A percentile compares a stretch with the other conserved stretches of the same genome.
Evolutionary conservation across 1,140 invertebrate species (phyloP).

Genomic region (Elymnias hypermnestra): DNA sequence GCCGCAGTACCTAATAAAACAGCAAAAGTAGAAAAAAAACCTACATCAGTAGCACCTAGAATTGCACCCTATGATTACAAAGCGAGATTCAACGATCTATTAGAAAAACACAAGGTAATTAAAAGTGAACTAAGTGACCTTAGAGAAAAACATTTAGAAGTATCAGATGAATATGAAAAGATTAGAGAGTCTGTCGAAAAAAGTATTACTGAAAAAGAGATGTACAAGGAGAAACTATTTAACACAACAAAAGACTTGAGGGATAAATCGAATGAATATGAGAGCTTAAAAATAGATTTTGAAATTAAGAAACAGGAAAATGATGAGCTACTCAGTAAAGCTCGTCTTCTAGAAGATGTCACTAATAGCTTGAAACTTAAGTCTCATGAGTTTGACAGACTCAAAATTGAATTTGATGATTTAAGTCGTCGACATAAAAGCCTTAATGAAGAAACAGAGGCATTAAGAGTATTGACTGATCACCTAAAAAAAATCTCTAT

Average conservation of each 20-base stretch:
- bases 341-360: slow-evolving; percentile 53
- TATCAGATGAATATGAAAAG: slow-evolving; percentile 73
- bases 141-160: slow-evolving; percentile 72
- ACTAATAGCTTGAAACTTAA: slow-evolving; percentile 58
- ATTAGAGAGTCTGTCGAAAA: slow-evolving; percentile 53
- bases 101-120: slow-evolving; percentile 77
- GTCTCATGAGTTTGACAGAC: slow-evolving; percentile 45
- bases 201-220: slow-evolving; percentile 40
- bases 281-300: slow-evolving; percentile 54
- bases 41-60: slow-evolving; percentile 47
- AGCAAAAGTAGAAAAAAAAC: slow-evolving; percentile 52
- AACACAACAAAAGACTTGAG: slow-evolving; percentile 51
- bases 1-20: slow-evolving; percentile 35
- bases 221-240: slow-evolving; percentile 53
- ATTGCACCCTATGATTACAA: slow-evolving; percentile 79
- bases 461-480: slow-evolving; percentile 52
- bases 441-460: slow-evolving; percentile 56
- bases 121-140: slow-evolving; percentile 72
- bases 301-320: slow-evolving; percentile 57
- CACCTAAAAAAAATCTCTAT: slow-evolving; percentile 58
- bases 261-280: slow-evolving; percentile 46
- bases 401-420: slow-evolving; percentile 47
- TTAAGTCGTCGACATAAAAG: slow-evolving; percentile 50
- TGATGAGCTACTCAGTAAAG: slow-evolving; percentile 54
- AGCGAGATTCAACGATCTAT: slow-evolving; percentile 76